A percentile compares a stretch with the other conserved stretches of the same genome.
Conservation (phyloP, 2,888 invertebrate species). For the Prionchulus punctatus region DNA sequence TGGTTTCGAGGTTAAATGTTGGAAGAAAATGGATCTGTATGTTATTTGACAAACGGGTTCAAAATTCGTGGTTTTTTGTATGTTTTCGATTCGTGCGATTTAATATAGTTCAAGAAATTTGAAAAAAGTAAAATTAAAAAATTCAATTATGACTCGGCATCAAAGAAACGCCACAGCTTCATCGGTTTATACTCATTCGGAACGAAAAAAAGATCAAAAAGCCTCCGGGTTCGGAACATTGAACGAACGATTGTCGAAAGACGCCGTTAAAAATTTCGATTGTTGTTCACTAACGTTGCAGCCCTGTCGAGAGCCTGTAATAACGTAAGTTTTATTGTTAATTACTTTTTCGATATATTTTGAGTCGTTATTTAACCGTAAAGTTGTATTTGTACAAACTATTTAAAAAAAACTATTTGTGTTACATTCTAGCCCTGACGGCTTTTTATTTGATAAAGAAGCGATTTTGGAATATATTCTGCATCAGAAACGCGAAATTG, state of each 20-base stretch:
- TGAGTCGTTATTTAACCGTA: background rate
- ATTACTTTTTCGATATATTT: background rate
- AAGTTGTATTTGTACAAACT: background rate
- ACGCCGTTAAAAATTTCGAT: conserved; percentile 86
- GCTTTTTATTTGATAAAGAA: conserved; percentile 88
- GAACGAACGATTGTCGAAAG: conserved; percentile 62
- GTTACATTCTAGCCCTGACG: conserved; percentile 52
- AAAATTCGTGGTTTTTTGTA: too few relatives aligned
- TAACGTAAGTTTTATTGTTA: conserved; percentile 42
- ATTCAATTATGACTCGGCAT: conserved; percentile 49
- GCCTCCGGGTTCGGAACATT: conserved; percentile 57
- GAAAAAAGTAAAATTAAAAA: background rate
- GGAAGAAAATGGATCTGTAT: too few relatives aligned
- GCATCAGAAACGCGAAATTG: conserved; percentile 77
- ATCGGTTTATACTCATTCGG: conserved; percentile 93
- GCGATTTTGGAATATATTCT: conserved; percentile 85
- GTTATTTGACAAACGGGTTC: too few relatives aligned
- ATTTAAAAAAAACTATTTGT: background rate
- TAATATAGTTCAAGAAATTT: too few relatives aligned
- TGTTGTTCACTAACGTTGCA: conserved; percentile 91
- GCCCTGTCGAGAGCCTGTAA: conserved; percentile 78
- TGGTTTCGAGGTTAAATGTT: too few relatives aligned
- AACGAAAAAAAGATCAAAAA: conserved; percentile 84
- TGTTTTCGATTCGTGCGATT: too few relatives aligned
- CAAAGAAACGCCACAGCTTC: conserved; percentile 96